Conservation (phyloP, 1,140 invertebrate genomes). For the Pectinophora gossypiella region DNA sequence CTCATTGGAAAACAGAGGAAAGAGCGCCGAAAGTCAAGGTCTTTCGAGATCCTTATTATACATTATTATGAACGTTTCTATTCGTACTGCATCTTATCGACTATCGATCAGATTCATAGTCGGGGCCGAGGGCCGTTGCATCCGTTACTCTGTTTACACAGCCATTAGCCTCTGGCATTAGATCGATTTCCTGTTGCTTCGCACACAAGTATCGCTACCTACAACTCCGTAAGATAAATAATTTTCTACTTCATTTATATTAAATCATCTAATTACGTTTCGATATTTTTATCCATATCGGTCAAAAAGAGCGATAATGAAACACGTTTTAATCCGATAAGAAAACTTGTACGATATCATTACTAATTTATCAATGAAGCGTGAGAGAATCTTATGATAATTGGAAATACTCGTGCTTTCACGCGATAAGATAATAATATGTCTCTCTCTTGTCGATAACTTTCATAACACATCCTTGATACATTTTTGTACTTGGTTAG, state of each 20-base stretch:
- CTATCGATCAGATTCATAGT: neutral
- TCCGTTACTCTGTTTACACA: slow-evolving; percentile 23
- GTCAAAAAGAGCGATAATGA: neutral
- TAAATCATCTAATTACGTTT: too few species aligned
- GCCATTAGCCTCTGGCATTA: slow-evolving; percentile 28
- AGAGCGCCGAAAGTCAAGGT: too few species aligned
- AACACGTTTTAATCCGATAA: neutral
- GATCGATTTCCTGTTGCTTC: slow-evolving; percentile 31
- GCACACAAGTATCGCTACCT: neutral
- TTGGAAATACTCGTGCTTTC: slow-evolving; percentile 5
- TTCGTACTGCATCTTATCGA: slow-evolving; percentile 5
- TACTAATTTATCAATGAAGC: neutral
- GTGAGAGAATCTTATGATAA: neutral
- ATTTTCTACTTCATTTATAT: too few species aligned
- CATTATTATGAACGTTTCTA: too few species aligned
- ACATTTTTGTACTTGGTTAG: neutral
- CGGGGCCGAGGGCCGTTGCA: slow-evolving; percentile 13
- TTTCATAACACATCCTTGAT: neutral
- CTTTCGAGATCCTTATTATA: too few species aligned
- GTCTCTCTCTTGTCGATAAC: too few species aligned
- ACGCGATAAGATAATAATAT: neutral
- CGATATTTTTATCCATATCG: neutral
- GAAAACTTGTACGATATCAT: neutral
- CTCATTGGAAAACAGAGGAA: too few species aligned
- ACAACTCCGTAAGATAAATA: neutral